phyloP scores from a whole-genome alignment of 2,113 vertebrate genomes.

The Turnix velox region DNA sequence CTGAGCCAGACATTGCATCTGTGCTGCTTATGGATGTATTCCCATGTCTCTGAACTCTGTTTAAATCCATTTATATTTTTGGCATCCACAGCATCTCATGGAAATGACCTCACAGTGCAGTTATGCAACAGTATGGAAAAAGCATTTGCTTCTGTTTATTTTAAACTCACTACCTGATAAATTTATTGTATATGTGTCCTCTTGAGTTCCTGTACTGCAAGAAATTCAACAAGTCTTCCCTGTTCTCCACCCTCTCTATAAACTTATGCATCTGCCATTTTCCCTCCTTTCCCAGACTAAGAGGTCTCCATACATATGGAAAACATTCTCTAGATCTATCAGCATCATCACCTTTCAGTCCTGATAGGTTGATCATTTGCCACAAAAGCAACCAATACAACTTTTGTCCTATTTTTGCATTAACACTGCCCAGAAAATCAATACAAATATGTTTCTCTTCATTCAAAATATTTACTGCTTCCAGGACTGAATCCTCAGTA shows the following conservation, averaged over 20 bases:
- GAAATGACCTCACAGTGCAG: constrained; percentile 44
- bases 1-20: constrained; percentile 9
- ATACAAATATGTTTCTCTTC: background rate
- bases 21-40: constrained; percentile 4
- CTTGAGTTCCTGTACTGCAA: background rate
- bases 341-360: background rate
- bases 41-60: constrained; percentile 12
- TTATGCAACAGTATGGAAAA: background rate
- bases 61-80: constrained; percentile 20
- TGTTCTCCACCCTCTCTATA: background rate
- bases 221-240: background rate
- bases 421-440: background rate
- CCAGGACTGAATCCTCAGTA: background rate
- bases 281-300: background rate
- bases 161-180: constrained; percentile 40
- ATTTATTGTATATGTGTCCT: background rate
- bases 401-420: background rate
- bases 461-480: background rate
- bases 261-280: background rate
- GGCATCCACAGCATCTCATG: background rate
- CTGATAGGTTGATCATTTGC: background rate
- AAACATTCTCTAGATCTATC: background rate
- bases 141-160: constrained; percentile 46
- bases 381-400: background rate
- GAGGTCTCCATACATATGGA: background rate